phyloP scores from a whole-genome alignment of 1,140 invertebrate species.

The Leptinotarsa defecta region DNA sequence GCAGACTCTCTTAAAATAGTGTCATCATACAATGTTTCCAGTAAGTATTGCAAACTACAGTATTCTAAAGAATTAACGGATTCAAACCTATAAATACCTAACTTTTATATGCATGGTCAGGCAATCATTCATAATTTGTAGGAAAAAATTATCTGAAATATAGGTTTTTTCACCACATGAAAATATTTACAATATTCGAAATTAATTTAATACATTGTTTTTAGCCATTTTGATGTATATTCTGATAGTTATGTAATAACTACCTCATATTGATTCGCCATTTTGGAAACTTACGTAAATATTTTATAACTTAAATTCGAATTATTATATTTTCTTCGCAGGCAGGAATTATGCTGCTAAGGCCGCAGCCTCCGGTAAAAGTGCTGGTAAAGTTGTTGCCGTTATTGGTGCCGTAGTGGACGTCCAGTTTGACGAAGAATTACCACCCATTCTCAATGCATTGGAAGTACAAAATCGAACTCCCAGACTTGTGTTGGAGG shows the following conservation, averaged over 20 bases:
- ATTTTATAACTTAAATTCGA: not conserved
- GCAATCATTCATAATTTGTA: too few relatives aligned
- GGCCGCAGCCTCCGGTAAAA: constrained; percentile 57
- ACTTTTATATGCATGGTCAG: not conserved
- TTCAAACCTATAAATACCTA: too few relatives aligned
- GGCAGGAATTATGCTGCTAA: constrained; percentile 54
- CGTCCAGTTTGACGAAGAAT: constrained; percentile 95
- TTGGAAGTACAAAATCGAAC: constrained; percentile 88
- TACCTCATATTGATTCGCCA: constrained; percentile 28
- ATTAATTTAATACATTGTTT: too few relatives aligned
- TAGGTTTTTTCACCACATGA: too few relatives aligned
- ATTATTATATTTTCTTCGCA: constrained; percentile 34
- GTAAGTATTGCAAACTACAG: constrained; percentile 37
- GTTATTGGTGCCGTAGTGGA: constrained; percentile 99
- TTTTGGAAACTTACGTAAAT: constrained; percentile 44
- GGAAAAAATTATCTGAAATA: too few relatives aligned
- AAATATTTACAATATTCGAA: too few relatives aligned
- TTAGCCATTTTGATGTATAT: too few relatives aligned
- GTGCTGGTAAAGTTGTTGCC: constrained; percentile 81
- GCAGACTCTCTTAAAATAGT: constrained; percentile 50
- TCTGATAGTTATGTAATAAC: too few relatives aligned
- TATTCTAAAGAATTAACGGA: not conserved
- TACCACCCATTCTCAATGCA: constrained; percentile 97
- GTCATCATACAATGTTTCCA: constrained; percentile 43
- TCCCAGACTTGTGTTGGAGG: constrained; percentile 72